Conservation (phyloP, 2,113 vertebrate genomes). For the Otus sunia region DNA sequence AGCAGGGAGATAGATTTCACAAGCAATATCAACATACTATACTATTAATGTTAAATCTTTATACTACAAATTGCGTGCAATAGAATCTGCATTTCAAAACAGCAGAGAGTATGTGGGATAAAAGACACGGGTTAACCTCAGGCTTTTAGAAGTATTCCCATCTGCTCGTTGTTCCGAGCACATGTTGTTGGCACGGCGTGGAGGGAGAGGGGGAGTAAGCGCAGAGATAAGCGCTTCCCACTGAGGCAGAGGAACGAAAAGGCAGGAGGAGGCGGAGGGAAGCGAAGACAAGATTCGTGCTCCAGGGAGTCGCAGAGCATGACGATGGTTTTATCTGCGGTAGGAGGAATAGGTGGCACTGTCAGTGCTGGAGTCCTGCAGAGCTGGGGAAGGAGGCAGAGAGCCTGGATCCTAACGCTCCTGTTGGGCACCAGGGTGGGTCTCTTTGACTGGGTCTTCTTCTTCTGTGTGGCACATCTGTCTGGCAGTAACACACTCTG, state of each 20-base stretch:
- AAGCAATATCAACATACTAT: neutral
- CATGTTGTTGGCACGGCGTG: neutral
- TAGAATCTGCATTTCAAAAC: neutral
- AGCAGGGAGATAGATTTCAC: neutral
- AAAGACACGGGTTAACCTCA: neutral
- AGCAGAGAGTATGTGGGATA: neutral
- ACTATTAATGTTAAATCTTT: neutral
- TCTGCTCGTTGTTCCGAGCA: neutral
- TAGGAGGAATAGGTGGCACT: neutral
- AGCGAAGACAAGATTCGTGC: neutral
- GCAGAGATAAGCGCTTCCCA: neutral
- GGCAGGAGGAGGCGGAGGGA: neutral
- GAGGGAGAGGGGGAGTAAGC: constrained; percentile 11
- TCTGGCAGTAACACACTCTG: rapidly evolving
- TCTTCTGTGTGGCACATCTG: neutral
- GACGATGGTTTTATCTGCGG: neutral
- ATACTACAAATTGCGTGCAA: neutral
- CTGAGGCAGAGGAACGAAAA: neutral
- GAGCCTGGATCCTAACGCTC: neutral
- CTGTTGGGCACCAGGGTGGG: rapidly evolving
- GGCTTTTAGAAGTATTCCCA: constrained; percentile 2
- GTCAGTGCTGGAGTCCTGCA: neutral
- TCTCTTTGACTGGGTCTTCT: neutral
- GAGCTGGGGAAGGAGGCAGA: neutral
- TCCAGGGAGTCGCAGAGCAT: neutral